These are phyloP conservation scores for Drosophila infuscata DNA, from an alignment of 2,888 invertebrate species.

Conservation along the genomic window DNA sequence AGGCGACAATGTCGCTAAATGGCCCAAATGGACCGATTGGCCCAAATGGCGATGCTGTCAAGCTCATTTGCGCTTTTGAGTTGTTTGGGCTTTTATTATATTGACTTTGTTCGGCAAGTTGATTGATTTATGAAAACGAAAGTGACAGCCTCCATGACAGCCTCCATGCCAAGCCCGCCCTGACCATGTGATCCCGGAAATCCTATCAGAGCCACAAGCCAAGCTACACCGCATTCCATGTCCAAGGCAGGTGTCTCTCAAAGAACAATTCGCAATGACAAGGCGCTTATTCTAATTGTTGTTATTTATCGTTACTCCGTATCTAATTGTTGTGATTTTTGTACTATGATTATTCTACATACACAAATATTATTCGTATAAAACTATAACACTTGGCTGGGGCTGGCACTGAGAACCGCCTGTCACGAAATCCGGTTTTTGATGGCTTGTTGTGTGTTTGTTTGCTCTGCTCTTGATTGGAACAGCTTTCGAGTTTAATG, in stretches of 20 bases:
- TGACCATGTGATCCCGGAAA: slow-evolving; percentile 67
- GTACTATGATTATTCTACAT: slow-evolving; percentile 25
- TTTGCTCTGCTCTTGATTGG: slow-evolving; percentile 58
- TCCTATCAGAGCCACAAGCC: slow-evolving; percentile 43
- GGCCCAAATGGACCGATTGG: slow-evolving; percentile 41
- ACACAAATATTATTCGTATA: slow-evolving; percentile 3
- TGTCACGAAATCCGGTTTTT: slow-evolving; percentile 65
- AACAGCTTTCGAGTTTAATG: slow-evolving; percentile 36
- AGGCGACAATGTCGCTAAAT: slow-evolving; percentile 57
- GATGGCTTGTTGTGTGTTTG: slow-evolving; percentile 37
- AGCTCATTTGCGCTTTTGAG: slow-evolving; percentile 43
- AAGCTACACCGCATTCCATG: neutral
- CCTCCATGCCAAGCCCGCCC: slow-evolving; percentile 34
- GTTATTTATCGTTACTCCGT: neutral
- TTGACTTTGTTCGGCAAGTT: slow-evolving; percentile 32
- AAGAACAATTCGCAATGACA: slow-evolving; percentile 33
- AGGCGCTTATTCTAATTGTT: slow-evolving; percentile 23
- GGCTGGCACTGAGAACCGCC: slow-evolving; percentile 28
- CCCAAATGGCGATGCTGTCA: slow-evolving; percentile 38
- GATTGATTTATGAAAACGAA: slow-evolving; percentile 68
- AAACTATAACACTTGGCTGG: slow-evolving; percentile 43
- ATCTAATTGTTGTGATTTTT: slow-evolving; percentile 14
- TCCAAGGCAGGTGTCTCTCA: slow-evolving; percentile 42
- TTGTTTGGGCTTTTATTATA: slow-evolving; percentile 42
- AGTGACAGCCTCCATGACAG: slow-evolving; percentile 44